These are phyloP conservation scores for Phalacrocorax aristotelis DNA, from an alignment of 2,113 vertebrate species.

Conservation along the genomic window DNA sequence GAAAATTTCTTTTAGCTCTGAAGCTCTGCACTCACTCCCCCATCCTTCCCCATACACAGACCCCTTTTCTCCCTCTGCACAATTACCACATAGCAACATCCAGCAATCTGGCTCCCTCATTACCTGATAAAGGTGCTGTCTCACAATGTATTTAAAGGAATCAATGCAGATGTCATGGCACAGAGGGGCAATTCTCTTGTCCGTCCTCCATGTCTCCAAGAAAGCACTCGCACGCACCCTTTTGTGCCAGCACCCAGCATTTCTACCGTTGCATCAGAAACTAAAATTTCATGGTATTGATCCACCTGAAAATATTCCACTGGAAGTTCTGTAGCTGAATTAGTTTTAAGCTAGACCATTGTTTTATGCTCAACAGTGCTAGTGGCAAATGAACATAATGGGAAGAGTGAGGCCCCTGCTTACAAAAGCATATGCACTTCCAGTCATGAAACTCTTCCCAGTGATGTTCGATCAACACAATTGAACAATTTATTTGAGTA, in stretches of 20 bases:
- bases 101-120: neutral
- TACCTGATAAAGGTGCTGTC: neutral
- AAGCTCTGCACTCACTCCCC: neutral
- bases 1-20: constrained; percentile 31
- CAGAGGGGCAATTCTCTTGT: neutral
- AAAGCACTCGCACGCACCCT: neutral
- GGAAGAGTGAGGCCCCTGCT: neutral
- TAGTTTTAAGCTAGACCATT: neutral
- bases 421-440: neutral
- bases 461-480: neutral
- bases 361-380: neutral
- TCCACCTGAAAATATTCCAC: neutral
- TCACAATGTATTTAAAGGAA: neutral
- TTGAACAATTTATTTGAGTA: neutral
- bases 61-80: neutral
- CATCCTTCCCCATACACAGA: neutral
- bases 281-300: neutral
- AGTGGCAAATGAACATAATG: neutral
- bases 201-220: neutral
- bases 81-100: neutral
- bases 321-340: neutral
- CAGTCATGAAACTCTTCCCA: neutral
- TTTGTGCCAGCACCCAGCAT: neutral
- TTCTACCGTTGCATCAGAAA: neutral
- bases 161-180: neutral